Evolutionary conservation across 2,888 invertebrate species (phyloP), one percentile per base, ranked within the genome.

Genomic region (Patella caerulea): DNA sequence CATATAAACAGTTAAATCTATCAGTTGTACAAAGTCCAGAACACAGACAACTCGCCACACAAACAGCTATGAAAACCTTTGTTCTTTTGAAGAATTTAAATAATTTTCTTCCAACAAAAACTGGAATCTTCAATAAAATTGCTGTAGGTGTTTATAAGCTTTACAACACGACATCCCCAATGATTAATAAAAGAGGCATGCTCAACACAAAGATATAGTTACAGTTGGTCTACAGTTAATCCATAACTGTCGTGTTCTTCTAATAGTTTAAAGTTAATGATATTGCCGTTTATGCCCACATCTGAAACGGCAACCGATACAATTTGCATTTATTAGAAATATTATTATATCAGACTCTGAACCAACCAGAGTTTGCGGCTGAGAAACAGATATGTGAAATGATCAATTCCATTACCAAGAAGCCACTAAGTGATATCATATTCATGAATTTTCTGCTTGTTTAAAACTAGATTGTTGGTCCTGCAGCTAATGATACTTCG

Each of bases 401-500:
- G 7, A 45, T 1, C 9, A 45, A 45, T 45, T 45, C 9, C 9
- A 45, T 45, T 45, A 45, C 45, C 45, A 9, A 45, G 45, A 0
- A 45, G 9, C 45, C 45, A 9, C 45, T 45, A 34, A 34, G 34
- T 34, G 34, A 34, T 34, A 34, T 34, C 34, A 5, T 34, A 9
- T 45, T 45, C 45, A 45, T 45, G 45, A 9, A 9, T 45, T 45
- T 45, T 45, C 9, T 45, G 24, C 17, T 17, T 29, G 2, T 65
- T 45, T 56, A 19, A 73, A 17, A 45, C 24, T 15, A 56, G n/a
- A 79, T 90, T 56, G 82, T 90, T 74, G 90, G 90, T 11, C 90
- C 90, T 11, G 87, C 90, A 86, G 86, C 89, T 7, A 81, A 89
- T 78, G 87, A 89, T 76, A 52, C 86, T 0, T 75, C 72, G 7